Evolutionary conservation across 2,113 vertebrate genomes (phyloP).

Genomic region (Micromys minutus): DNA sequence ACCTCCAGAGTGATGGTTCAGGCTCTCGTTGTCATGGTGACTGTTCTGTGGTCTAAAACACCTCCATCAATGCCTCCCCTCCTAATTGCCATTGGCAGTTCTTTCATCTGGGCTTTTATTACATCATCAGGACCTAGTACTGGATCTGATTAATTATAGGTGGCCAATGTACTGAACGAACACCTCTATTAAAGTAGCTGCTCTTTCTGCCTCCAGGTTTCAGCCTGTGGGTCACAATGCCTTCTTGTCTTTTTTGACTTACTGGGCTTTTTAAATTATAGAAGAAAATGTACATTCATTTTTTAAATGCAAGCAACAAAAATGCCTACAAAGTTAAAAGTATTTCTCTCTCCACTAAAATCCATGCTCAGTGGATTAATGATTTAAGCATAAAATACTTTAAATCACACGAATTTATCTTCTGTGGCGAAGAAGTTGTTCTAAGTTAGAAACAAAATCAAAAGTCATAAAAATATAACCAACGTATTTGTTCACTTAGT

Average conservation of each 20-base stretch:
- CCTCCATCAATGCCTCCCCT: slow-evolving; percentile 19
- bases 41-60: slow-evolving; percentile 21
- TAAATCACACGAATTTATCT: slow-evolving; percentile 33
- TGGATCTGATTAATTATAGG: slow-evolving; percentile 22
- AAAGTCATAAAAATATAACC: slow-evolving; percentile 27
- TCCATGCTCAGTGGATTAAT: not conserved
- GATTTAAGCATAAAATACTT: not conserved
- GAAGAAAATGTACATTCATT: slow-evolving; percentile 31
- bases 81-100: not conserved
- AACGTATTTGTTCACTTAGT: not conserved
- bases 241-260: slow-evolving; percentile 12
- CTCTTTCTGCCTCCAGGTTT: not conserved
- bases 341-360: not conserved
- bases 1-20: slow-evolving; percentile 70
- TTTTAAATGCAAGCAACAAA: slow-evolving; percentile 34
- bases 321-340: slow-evolving; percentile 47
- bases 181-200: not conserved
- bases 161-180: not conserved
- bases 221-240: not conserved
- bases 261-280: slow-evolving; percentile 8
- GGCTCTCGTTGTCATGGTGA: slow-evolving; percentile 71
- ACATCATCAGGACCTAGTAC: slow-evolving; percentile 19
- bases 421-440: not conserved
- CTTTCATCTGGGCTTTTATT: not conserved
- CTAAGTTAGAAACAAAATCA: slow-evolving; percentile 27